These are phyloP conservation scores for Sycophaga agraensis DNA, from an alignment of 1,140 invertebrate species.

Conservation along the genomic window DNA sequence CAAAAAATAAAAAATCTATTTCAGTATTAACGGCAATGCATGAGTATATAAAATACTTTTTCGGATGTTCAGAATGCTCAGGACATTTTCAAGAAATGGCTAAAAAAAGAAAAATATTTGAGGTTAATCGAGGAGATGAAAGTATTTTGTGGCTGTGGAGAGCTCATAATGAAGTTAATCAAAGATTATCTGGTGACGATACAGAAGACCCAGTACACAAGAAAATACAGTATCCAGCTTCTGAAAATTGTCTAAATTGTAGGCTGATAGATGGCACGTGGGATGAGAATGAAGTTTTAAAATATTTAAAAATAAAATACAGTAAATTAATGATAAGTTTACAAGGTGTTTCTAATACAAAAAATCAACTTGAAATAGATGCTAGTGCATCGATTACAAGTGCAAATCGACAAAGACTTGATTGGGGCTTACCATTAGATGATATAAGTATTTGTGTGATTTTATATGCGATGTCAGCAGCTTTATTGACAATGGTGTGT, in stretches of 20 bases:
- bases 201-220: constrained; percentile 90
- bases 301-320: constrained; percentile 78
- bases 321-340: constrained; percentile 60
- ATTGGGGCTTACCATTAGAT: constrained; percentile 64
- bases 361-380: constrained; percentile 33
- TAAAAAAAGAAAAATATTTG: constrained; percentile 64
- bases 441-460: constrained; percentile 77
- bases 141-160: constrained; percentile 92
- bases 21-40: constrained; percentile 80
- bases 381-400: constrained; percentile 40
- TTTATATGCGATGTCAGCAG: constrained; percentile 69
- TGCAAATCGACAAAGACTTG: constrained; percentile 46
- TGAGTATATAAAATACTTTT: constrained; percentile 89
- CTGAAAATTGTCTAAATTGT: constrained; percentile 71
- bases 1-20: constrained; percentile 58
- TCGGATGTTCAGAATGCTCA: constrained; percentile 89
- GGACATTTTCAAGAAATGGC: constrained; percentile 87
- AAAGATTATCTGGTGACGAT: constrained; percentile 77
- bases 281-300: constrained; percentile 70
- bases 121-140: constrained; percentile 71
- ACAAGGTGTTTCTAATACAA: constrained; percentile 41
- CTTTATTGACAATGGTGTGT: constrained; percentile 73
- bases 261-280: constrained; percentile 61
- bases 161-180: constrained; percentile 92
- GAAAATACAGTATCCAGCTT: constrained; percentile 88